Conservation (phyloP, 2,888 invertebrate genomes). For the Agrochola circellaris region DNA sequence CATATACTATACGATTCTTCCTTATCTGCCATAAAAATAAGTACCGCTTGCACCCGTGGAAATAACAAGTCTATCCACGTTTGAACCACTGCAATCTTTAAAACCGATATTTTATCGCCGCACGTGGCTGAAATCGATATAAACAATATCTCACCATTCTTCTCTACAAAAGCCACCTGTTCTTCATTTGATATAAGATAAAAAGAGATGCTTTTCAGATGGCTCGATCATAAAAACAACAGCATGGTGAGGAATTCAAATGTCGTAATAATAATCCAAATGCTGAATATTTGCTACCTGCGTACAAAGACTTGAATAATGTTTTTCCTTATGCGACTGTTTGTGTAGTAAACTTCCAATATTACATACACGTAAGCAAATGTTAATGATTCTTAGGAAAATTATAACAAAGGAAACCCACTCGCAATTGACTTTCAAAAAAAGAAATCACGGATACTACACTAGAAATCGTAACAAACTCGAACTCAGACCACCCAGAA, state of each 20-base stretch:
- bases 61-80: slow-evolving; percentile 18
- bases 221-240: slow-evolving; percentile 4
- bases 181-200: slow-evolving; percentile 3
- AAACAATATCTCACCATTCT: slow-evolving; percentile 4
- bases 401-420: no score
- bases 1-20: no score
- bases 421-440: no score
- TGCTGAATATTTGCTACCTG: slow-evolving; percentile 13
- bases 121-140: slow-evolving; percentile 27
- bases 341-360: slow-evolving; percentile 1
- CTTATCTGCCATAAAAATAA: background rate
- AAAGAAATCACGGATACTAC: no score
- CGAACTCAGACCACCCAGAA: no score
- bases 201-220: slow-evolving; percentile 20
- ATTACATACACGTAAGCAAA: slow-evolving; percentile 6
- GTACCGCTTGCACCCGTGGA: background rate
- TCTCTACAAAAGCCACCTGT: slow-evolving; percentile 8
- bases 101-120: slow-evolving; percentile 30
- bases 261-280: slow-evolving; percentile 24
- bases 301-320: background rate
- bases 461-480: no score
- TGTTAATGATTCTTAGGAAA: background rate
- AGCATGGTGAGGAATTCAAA: slow-evolving; percentile 23
- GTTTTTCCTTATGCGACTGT: slow-evolving; percentile 10
- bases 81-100: slow-evolving; percentile 30